Percentiles rank a stretch among this genome's conserved stretches.
phyloP scores from a whole-genome alignment of 1,140 invertebrate genomes.

The Sycophaga agraensis region DNA sequence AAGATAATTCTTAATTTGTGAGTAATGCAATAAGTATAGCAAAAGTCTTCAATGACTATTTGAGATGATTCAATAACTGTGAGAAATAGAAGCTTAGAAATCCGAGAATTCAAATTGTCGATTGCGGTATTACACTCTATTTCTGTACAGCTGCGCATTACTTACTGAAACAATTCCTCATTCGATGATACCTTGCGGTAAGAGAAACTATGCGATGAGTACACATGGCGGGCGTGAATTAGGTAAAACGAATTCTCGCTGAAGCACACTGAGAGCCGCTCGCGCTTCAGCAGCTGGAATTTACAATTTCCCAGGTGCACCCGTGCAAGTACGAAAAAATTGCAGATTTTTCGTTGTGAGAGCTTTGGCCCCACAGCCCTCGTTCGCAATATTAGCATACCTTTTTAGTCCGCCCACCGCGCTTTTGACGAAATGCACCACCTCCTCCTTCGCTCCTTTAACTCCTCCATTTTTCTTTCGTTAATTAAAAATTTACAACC shows the following conservation, averaged over 20 bases:
- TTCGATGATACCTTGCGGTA: slow-evolving; percentile 6
- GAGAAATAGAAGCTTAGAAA: no score
- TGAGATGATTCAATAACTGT: no score
- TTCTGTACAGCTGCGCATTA: no score
- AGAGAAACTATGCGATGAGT: slow-evolving; percentile 21
- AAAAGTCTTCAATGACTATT: no score
- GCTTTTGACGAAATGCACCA: no score
- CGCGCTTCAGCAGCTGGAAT: neutral
- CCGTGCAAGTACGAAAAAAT: slow-evolving; percentile 1
- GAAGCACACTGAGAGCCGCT: neutral
- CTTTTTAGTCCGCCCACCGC: no score
- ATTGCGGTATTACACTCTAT: no score
- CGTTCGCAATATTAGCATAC: slow-evolving; percentile 12
- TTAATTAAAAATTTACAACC: slow-evolving; percentile 16
- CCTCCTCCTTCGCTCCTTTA: neutral
- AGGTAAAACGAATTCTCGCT: slow-evolving; percentile 15
- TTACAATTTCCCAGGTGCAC: slow-evolving; percentile 14
- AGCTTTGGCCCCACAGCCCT: neutral
- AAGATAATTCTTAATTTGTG: no score
- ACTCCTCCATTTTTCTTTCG: neutral
- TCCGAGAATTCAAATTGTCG: no score
- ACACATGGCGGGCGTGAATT: slow-evolving; percentile 24
- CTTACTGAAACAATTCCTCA: no score
- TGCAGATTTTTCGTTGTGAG: slow-evolving; percentile 2
- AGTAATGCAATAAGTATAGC: no score